Base-by-base conservation (phyloP, 1,140 invertebrate genomes). In the Neodiprion fabricii region DNA sequence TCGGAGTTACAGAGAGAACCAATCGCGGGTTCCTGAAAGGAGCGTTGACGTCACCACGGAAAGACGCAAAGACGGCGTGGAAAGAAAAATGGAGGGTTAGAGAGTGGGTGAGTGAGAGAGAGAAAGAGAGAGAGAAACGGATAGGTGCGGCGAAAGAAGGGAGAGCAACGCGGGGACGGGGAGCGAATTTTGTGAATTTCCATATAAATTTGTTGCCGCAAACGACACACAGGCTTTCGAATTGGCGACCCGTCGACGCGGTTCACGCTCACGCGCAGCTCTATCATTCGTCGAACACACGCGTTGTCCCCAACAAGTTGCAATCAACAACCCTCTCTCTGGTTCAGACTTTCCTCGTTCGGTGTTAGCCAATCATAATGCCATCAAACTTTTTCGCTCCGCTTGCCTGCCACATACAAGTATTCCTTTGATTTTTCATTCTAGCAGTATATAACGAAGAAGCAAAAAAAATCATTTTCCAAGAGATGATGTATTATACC, bases 151-250 rank as follows among this genome's bases (percentile, higher is more conserved):
- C n/a, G n/a, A 12, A 40, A 49, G 28, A 69, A 65, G n/a, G 53
- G 65, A 47, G 9, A 28, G 69, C 17, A 75, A 70, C 40, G 74
- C 9, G n/a, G n/a, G 69, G n/a, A 12, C 23, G 71, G 70, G 76
- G 80, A 81, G 79, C 79, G 76, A 84, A 82, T 82, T 83, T 79
- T 79, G 72, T 40, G 78, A 80, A 84, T 84, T 82, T 83, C 81
- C 82, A 83, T 84, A 83, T 84, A 83, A 84, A 83, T 84, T 82
- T 77, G 80, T 76, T 81, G 75, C 53, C 76, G 76, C 73, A 73
- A 74, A 67, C 72, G 77, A 70, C 78, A 76, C 77, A 77, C 76
- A 70, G 78, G 74, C 11, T 23, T 47, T 23, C 67, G 21, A 69
- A 47, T 47, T 21, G 11, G 67, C 67, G 67, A 12, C 40, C 61